These are phyloP conservation scores for Lucifuga dentata DNA, from an alignment of 2,113 vertebrate genomes.

Conservation along the genomic window DNA sequence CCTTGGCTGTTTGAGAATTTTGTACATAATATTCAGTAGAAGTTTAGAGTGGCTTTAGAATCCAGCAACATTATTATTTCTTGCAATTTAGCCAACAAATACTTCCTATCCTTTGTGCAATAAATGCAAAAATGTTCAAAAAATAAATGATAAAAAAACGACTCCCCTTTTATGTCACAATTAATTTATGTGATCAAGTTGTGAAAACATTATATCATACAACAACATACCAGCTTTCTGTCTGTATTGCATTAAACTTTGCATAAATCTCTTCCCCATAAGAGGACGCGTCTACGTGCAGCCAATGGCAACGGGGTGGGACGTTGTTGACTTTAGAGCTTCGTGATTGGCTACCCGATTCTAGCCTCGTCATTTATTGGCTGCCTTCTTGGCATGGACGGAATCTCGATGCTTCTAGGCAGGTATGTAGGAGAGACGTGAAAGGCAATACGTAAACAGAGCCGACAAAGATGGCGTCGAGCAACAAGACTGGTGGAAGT, in stretches of 20 bases:
- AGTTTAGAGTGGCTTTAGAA: slow-evolving; percentile 1
- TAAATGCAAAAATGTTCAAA: slow-evolving; percentile 32
- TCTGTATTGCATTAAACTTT: background rate
- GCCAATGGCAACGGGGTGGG: slow-evolving; percentile 1
- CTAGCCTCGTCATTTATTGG: slow-evolving; percentile 45
- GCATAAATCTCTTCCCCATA: background rate
- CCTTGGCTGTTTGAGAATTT: background rate
- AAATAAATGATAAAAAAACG: no score
- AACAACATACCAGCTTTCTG: no score
- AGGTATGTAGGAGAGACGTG: slow-evolving; percentile 62
- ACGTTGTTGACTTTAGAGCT: rapidly evolving
- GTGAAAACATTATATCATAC: no score
- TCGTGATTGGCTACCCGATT: slow-evolving; percentile 51
- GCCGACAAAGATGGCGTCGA: slow-evolving; percentile 82
- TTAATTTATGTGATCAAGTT: no score
- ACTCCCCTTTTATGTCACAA: no score
- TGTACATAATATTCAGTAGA: background rate
- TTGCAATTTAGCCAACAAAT: no score
- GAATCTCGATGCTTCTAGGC: slow-evolving; percentile 23
- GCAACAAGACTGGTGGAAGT: slow-evolving; percentile 70
- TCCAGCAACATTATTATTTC: background rate
- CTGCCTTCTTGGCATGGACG: slow-evolving; percentile 40
- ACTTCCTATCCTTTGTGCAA: background rate
- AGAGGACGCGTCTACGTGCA: slow-evolving; percentile 7
- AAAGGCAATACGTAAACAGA: slow-evolving; percentile 62